Conservation (phyloP, 2,113 vertebrate species). For the Calonectris borealis region DNA sequence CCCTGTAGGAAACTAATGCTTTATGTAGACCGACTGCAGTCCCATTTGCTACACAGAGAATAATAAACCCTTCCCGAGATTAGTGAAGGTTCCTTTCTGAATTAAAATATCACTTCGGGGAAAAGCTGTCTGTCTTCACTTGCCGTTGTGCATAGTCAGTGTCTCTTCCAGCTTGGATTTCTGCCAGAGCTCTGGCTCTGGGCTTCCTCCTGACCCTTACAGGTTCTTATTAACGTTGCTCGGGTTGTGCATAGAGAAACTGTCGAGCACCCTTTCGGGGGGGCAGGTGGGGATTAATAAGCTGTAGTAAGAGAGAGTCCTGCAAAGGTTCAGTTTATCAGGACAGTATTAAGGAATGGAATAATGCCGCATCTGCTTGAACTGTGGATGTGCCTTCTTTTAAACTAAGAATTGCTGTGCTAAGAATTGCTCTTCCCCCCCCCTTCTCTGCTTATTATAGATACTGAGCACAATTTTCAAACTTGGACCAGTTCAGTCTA, state of each 20-base stretch:
- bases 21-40: constrained; percentile 42
- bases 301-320: not conserved
- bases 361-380: not conserved
- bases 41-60: constrained; percentile 49
- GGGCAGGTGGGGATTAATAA: not conserved
- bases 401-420: not conserved
- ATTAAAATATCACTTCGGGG: constrained; percentile 59
- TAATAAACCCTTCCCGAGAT: constrained; percentile 36
- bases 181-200: not conserved
- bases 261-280: not conserved
- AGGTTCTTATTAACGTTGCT: not conserved
- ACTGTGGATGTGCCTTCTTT: not conserved
- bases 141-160: not conserved
- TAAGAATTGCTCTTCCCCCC: not conserved
- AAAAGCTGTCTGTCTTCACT: constrained; percentile 16
- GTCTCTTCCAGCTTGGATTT: constrained; percentile 34
- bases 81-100: constrained; percentile 54
- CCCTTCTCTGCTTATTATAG: not conserved
- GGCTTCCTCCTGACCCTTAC: not conserved
- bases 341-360: not conserved
- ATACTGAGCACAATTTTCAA: not conserved
- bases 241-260: not conserved
- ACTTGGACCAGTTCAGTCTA: not conserved
- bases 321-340: not conserved
- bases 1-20: constrained; percentile 30